A percentile compares a stretch with the other conserved stretches of the same genome.
Conservation (phyloP, 2,888 invertebrate genomes). For the Dicycla oo region DNA sequence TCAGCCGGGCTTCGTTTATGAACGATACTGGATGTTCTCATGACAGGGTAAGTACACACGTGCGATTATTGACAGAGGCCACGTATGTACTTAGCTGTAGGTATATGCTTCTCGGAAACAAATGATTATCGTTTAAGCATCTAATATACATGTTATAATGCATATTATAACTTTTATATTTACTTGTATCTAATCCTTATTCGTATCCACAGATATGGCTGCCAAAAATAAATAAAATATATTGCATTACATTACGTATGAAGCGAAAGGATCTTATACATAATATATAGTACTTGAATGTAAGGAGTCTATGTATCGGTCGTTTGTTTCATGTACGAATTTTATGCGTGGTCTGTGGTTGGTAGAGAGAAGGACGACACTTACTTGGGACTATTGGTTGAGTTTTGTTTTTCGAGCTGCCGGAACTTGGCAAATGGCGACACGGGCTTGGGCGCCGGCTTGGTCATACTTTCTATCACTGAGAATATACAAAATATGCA, state of each 20-base stretch:
- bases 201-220: conserved; percentile 85
- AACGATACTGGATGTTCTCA: conserved; percentile 56
- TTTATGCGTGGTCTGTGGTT: conserved; percentile 14
- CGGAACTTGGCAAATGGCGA: conserved; percentile 98
- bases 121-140: conserved; percentile 75
- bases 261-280: conserved; percentile 77
- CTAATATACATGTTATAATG: conserved; percentile 81
- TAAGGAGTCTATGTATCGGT: conserved; percentile 45
- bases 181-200: conserved; percentile 85
- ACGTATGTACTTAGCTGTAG: conserved; percentile 69
- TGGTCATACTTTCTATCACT: conserved; percentile 90
- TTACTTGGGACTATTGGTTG: conserved; percentile 95
- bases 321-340: conserved; percentile 25
- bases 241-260: conserved; percentile 77
- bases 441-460: conserved; percentile 92
- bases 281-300: conserved; percentile 68
- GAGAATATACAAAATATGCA: conserved; percentile 52
- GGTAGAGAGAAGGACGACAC: conserved; percentile 63
- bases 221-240: conserved; percentile 85
- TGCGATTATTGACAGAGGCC: conserved; percentile 56
- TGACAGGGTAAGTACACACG: conserved; percentile 54
- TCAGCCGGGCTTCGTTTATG: conserved; percentile 58
- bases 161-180: conserved; percentile 80
- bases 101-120: conserved; percentile 61
- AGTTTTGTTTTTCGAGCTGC: conserved; percentile 97